Conservation (phyloP, 2,797 vertebrate genomes). For the Dendrocincla fuliginosa region DNA sequence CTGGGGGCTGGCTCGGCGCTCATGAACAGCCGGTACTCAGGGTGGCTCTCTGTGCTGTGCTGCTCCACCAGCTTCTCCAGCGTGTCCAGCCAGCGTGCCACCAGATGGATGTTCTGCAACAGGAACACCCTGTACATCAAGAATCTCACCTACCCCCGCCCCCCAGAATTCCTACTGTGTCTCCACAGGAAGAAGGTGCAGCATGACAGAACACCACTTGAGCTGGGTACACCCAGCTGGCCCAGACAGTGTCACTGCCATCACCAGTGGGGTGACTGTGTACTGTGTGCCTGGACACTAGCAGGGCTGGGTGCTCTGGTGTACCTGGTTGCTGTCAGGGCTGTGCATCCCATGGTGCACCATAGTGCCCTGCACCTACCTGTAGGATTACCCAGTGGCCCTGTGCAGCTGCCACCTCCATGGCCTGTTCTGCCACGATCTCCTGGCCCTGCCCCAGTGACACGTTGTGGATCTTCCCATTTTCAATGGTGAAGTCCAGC, state of each 20-base stretch:
- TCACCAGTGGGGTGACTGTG: rapidly evolving
- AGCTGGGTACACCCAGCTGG: neutral
- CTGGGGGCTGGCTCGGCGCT: conserved; percentile 73
- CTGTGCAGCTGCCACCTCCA: conserved; percentile 64
- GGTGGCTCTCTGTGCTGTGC: conserved; percentile 64
- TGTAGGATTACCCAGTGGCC: conserved; percentile 83
- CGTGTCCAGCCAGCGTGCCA: conserved; percentile 72
- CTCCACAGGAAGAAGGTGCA: neutral
- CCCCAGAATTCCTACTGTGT: rapidly evolving
- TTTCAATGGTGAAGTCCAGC: conserved; percentile 78
- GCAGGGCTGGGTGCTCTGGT: neutral
- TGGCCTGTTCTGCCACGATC: conserved; percentile 68
- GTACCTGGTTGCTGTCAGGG: rapidly evolving
- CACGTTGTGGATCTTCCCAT: conserved; percentile 77
- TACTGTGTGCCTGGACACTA: rapidly evolving
- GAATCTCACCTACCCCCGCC: neutral
- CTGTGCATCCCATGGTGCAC: rapidly evolving
- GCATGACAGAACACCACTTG: rapidly evolving
- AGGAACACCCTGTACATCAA: neutral
- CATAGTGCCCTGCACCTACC: conserved; percentile 18
- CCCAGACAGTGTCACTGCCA: neutral
- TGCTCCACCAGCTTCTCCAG: conserved; percentile 77
- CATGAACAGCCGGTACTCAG: conserved; percentile 73
- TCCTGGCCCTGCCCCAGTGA: conserved; percentile 81
- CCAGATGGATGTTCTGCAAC: conserved; percentile 79